phyloP scores from a whole-genome alignment of 2,888 invertebrate species.

The Subacronicta megacephala region DNA sequence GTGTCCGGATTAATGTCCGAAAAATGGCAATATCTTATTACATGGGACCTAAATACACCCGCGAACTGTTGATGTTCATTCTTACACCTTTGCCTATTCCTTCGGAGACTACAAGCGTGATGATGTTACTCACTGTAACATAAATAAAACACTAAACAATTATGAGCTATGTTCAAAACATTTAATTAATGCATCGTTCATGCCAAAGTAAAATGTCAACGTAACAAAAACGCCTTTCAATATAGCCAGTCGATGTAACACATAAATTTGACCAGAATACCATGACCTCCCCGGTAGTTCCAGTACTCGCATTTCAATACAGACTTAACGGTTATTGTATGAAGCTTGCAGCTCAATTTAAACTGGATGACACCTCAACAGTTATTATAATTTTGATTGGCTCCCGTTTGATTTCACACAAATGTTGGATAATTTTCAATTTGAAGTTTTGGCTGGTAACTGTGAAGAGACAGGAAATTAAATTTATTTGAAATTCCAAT shows the following conservation, averaged over 20 bases:
- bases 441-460: conserved; percentile 50
- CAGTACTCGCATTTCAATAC: background rate
- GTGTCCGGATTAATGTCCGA: no score
- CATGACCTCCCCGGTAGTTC: conserved; percentile 44
- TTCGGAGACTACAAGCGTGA: no score
- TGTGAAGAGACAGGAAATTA: conserved; percentile 74
- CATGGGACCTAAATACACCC: no score
- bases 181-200: conserved; percentile 45
- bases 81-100: no score
- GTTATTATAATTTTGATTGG: conserved; percentile 82
- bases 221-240: conserved; percentile 56
- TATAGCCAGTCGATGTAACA: conserved; percentile 50
- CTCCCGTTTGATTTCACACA: conserved; percentile 65
- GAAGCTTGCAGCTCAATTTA: conserved; percentile 42
- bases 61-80: no score
- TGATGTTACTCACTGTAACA: no score
- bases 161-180: conserved; percentile 28
- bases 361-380: conserved; percentile 64
- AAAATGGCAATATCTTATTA: no score
- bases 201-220: conserved; percentile 39
- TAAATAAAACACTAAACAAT: no score
- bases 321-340: conserved; percentile 8
- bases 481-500: conserved; percentile 59
- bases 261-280: conserved; percentile 57
- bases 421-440: conserved; percentile 65